Percentiles rank a stretch among this genome's conserved stretches.
Conservation (phyloP, 2,113 vertebrate genomes). For the Etia nguti region DNA sequence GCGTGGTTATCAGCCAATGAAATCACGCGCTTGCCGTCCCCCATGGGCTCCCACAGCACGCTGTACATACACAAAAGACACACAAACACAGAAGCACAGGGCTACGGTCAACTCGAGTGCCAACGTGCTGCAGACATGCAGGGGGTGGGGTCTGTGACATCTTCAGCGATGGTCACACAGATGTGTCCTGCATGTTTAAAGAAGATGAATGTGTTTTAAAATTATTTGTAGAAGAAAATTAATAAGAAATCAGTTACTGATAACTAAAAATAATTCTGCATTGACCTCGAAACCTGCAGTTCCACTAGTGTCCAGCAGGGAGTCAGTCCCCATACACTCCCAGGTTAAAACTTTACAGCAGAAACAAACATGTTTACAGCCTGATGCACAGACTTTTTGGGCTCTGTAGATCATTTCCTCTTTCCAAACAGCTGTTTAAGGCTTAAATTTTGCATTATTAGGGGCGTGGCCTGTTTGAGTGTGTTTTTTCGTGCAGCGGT, state of each 20-base stretch:
- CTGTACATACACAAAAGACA: slow-evolving; percentile 66
- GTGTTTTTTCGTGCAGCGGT: no score
- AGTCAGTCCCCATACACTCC: background rate
- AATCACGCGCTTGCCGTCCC: slow-evolving; percentile 88
- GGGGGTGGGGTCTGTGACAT: background rate
- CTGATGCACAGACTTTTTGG: background rate
- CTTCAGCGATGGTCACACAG: background rate
- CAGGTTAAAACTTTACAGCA: background rate
- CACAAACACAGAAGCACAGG: background rate
- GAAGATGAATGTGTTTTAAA: background rate
- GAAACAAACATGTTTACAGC: background rate
- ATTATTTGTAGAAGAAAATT: background rate
- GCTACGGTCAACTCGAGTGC: background rate
- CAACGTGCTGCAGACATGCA: background rate
- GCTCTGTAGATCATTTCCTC: background rate
- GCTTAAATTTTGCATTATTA: background rate
- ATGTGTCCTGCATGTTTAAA: background rate
- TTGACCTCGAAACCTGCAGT: background rate
- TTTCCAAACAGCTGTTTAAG: background rate
- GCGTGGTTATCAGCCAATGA: slow-evolving; percentile 91
- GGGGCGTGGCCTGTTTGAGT: background rate
- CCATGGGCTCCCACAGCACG: slow-evolving; percentile 93
- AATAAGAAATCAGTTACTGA: background rate
- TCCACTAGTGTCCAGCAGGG: background rate
- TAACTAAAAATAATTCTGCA: background rate